These are phyloP conservation scores for Heteractis magnifica DNA, from an alignment of 92 coral and sea anemone genomes.

Conservation along the genomic window DNA sequence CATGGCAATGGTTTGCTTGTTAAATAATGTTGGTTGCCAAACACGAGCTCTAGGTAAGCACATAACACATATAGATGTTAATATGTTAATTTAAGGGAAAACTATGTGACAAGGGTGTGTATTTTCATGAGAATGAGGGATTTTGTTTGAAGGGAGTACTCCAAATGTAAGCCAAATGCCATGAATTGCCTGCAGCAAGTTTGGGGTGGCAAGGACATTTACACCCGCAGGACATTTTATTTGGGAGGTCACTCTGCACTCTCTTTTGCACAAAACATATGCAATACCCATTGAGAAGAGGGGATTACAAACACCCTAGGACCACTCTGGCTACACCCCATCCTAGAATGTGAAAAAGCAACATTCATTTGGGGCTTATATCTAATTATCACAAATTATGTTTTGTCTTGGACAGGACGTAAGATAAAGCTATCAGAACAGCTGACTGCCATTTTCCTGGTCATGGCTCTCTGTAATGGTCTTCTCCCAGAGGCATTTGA, in stretches of 20 bases:
- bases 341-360: neutral
- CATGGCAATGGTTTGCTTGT: constrained; percentile 38
- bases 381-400: neutral
- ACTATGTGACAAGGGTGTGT: too few relatives aligned
- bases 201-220: too few relatives aligned
- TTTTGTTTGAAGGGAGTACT: too few relatives aligned
- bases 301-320: too few relatives aligned
- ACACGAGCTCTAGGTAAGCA: constrained; percentile 56
- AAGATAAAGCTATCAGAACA: constrained; percentile 52
- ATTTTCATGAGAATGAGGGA: too few relatives aligned
- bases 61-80: neutral
- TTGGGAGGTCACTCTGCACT: too few relatives aligned
- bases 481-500: constrained; percentile 54
- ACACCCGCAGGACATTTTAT: too few relatives aligned
- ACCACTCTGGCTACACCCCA: neutral
- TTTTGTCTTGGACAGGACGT: constrained; percentile 37
- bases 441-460: constrained; percentile 32
- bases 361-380: neutral
- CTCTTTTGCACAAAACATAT: too few relatives aligned
- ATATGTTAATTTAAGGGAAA: neutral
- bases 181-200: too few relatives aligned
- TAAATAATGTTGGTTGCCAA: constrained; percentile 46
- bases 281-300: too few relatives aligned
- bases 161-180: too few relatives aligned
- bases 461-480: constrained; percentile 53